These are phyloP conservation scores for Notothenia rossii DNA, from an alignment of 2,113 vertebrate species.

Conservation along the genomic window DNA sequence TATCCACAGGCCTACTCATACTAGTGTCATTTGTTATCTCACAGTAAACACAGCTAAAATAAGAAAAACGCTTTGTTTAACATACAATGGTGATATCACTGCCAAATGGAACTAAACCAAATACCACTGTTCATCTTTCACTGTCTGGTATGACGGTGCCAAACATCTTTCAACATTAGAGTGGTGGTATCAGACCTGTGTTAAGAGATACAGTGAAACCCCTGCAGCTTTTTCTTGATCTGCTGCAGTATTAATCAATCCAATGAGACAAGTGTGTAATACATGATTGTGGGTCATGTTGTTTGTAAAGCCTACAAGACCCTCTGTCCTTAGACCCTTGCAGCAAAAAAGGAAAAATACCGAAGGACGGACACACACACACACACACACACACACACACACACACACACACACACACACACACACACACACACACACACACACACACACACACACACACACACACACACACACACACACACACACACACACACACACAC, in stretches of 20 bases:
- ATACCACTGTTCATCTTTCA: constrained; percentile 8
- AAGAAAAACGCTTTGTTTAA: constrained; percentile 11
- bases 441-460: too few species aligned
- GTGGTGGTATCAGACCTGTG: not conserved
- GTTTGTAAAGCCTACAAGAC: too few species aligned
- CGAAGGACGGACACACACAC: too few species aligned
- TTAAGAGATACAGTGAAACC: not conserved
- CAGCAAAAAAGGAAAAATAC: too few species aligned
- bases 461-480: too few species aligned
- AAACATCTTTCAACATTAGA: not conserved
- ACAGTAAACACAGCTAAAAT: constrained; percentile 25
- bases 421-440: too few species aligned
- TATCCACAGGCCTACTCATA: constrained; percentile 42
- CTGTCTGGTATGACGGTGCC: not conserved
- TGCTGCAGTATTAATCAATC: not conserved
- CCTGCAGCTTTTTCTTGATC: not conserved
- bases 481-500: too few species aligned
- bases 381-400: too few species aligned
- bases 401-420: too few species aligned
- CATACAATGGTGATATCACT: not conserved
- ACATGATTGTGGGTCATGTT: too few species aligned
- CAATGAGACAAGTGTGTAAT: too few species aligned
- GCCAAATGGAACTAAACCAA: constrained; percentile 15
- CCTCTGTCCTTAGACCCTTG: too few species aligned
- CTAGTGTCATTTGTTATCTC: constrained; percentile 44